phyloP scores from a whole-genome alignment of 2,888 invertebrate species.

The Ptycholaimellus sp. region DNA sequence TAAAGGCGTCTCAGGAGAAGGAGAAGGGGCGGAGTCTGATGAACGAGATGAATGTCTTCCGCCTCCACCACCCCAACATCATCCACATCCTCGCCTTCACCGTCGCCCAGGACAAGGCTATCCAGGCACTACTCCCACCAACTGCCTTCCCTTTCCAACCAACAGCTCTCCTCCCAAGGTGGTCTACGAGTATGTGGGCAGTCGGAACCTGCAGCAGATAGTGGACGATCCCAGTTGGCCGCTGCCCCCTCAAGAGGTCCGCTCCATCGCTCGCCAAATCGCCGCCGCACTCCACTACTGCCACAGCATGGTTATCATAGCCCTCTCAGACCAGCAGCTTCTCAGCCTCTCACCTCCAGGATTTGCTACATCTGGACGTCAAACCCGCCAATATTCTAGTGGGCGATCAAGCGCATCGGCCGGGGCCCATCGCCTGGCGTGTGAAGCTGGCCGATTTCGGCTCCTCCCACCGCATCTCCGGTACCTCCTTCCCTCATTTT shows the following conservation, averaged over 20 bases:
- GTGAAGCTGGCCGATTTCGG: conserved; percentile 8
- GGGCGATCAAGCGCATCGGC: not conserved
- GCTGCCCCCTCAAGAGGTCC: no score
- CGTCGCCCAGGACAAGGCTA: no score
- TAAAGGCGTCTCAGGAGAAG: no score
- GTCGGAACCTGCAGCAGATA: conserved; percentile 3
- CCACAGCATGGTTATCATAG: no score
- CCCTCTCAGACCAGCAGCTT: no score
- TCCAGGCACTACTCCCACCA: no score
- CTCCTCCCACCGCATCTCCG: conserved; percentile 2
- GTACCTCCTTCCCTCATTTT: no score
- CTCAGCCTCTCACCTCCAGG: no score
- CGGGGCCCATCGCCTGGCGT: no score
- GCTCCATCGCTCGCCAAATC: not conserved
- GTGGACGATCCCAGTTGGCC: conserved; percentile 1
- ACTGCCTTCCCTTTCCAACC: no score
- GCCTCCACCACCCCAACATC: conserved; percentile 6
- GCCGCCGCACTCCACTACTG: conserved; percentile 5
- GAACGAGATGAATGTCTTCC: conserved; percentile 7
- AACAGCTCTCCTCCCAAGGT: no score
- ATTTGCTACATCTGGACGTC: conserved; percentile 7
- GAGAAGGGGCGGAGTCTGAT: no score
- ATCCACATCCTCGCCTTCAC: conserved; percentile 7
- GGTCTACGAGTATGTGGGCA: conserved; percentile 7
- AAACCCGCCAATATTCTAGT: conserved; percentile 6